A percentile compares a stretch with the other conserved stretches of the same genome.
Conservation (phyloP, 2,113 vertebrate genomes). For the Caranx melampygus region DNA sequence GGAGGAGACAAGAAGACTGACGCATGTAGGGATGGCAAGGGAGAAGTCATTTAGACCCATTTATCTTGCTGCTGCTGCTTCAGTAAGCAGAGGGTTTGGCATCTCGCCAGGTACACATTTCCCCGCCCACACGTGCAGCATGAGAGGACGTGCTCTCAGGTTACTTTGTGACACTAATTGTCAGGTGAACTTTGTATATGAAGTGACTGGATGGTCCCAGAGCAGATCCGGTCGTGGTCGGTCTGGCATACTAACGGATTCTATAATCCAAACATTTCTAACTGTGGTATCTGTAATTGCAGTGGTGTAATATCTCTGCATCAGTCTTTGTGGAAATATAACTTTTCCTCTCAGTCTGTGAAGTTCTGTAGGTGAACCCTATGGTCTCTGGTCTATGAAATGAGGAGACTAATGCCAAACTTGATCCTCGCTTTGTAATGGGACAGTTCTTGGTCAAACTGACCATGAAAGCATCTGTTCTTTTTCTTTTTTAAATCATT, state of each 20-base stretch:
- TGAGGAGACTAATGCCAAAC: neutral
- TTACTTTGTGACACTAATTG: neutral
- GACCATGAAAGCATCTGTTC: neutral
- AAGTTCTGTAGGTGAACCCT: neutral
- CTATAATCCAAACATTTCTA: neutral
- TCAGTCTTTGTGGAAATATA: neutral
- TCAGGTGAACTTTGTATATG: neutral
- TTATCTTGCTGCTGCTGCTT: constrained; percentile 16
- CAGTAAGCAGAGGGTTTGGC: constrained; percentile 10
- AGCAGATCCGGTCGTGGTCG: neutral
- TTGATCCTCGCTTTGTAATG: neutral
- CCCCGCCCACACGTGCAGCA: neutral
- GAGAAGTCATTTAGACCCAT: constrained; percentile 22
- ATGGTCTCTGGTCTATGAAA: neutral
- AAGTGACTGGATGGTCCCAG: neutral
- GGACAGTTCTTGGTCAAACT: neutral
- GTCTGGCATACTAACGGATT: neutral
- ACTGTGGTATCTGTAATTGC: neutral
- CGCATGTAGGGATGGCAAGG: constrained; percentile 26
- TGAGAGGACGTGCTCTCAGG: neutral
- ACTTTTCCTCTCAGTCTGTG: neutral
- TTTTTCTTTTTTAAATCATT: neutral
- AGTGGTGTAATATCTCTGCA: neutral
- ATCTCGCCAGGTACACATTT: neutral
- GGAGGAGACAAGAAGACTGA: constrained; percentile 51